Conservation (phyloP, 2,797 vertebrate genomes). For the Phoebastria nigripes region DNA sequence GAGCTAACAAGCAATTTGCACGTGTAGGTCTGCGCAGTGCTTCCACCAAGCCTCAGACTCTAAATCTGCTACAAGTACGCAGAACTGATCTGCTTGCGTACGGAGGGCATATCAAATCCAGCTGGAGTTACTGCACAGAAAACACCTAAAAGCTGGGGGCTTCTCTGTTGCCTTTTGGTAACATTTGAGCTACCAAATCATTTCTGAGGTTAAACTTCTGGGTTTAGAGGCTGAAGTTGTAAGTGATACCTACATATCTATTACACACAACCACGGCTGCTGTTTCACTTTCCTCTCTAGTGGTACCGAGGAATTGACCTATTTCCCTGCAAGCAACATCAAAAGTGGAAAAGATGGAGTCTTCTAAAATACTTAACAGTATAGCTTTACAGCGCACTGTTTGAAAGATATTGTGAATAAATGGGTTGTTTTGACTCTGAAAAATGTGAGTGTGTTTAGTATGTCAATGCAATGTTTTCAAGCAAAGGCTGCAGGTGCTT, state of each 20-base stretch:
- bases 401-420: background rate
- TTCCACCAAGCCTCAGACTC: background rate
- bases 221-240: background rate
- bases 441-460: background rate
- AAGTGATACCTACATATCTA: background rate
- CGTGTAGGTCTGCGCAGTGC: background rate
- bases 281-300: background rate
- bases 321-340: background rate
- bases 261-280: background rate
- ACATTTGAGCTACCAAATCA: background rate
- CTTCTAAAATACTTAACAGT: background rate
- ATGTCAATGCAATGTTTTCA: background rate
- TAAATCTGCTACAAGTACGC: background rate
- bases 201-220: background rate
- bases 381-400: background rate
- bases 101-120: background rate
- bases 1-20: background rate
- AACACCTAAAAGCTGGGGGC: background rate
- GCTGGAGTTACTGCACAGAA: background rate
- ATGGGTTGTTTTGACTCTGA: background rate
- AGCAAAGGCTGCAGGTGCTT: background rate
- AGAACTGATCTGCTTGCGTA: background rate
- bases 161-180: background rate
- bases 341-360: background rate
- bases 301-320: background rate